A percentile compares a stretch with the other conserved stretches of the same genome.
These are phyloP conservation scores for Dolichotis patagonum DNA, from an alignment of 2,113 vertebrate species.

Conservation along the genomic window DNA sequence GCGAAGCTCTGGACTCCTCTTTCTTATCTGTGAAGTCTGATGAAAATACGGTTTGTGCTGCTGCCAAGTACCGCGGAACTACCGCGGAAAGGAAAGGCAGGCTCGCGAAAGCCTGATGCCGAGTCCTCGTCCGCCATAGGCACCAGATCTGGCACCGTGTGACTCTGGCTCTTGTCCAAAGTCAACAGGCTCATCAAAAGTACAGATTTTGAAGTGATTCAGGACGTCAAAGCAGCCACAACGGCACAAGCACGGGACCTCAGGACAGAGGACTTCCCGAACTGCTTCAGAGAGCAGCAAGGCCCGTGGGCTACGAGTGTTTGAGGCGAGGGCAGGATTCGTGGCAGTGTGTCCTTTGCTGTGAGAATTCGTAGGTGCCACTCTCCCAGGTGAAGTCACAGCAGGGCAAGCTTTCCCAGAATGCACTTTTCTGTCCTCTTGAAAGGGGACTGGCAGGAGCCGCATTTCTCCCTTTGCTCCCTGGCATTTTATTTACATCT, in stretches of 20 bases:
- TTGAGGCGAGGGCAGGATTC: too few relatives aligned
- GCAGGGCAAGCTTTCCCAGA: neutral
- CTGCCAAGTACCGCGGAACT: neutral
- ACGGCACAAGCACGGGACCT: neutral
- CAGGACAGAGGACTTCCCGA: neutral
- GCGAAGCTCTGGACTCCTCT: neutral
- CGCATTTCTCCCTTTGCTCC: neutral
- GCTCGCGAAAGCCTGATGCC: fast-evolving
- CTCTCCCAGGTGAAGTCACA: neutral
- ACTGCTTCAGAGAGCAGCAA: neutral
- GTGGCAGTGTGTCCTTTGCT: neutral
- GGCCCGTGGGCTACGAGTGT: too few relatives aligned
- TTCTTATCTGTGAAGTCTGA: neutral
- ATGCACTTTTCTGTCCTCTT: fast-evolving
- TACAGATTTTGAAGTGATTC: neutral
- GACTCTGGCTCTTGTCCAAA: neutral
- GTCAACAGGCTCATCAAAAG: neutral
- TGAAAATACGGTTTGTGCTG: neutral
- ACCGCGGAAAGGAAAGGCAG: too few relatives aligned
- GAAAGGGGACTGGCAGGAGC: neutral
- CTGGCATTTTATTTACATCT: neutral
- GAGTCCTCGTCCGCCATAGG: neutral
- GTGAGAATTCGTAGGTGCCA: too few relatives aligned
- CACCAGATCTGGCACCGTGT: neutral
- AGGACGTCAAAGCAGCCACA: neutral